phyloP scores from a whole-genome alignment of 2,888 invertebrate genomes.

The Diarsia brunnea region DNA sequence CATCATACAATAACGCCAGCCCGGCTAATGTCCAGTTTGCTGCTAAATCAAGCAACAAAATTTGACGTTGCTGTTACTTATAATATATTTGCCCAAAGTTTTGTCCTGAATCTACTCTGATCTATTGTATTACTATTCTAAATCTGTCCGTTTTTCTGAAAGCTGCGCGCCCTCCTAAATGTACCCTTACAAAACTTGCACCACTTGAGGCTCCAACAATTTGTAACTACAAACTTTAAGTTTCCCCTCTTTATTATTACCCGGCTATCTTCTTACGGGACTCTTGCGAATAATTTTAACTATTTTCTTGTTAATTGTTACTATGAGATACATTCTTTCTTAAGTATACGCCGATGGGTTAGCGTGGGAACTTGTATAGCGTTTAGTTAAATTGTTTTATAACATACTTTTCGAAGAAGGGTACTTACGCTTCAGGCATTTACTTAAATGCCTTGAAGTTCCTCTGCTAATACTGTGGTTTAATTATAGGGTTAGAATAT shows the following conservation, averaged over 20 bases:
- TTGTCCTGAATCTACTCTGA: neutral
- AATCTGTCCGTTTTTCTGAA: neutral
- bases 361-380: neutral
- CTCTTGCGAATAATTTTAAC: constrained; percentile 64
- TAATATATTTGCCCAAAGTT: neutral
- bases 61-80: neutral
- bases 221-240: constrained; percentile 69
- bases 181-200: constrained; percentile 57
- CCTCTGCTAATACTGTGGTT: constrained; percentile 12
- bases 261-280: constrained; percentile 51
- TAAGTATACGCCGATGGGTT: constrained; percentile 19
- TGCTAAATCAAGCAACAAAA: neutral
- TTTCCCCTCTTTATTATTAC: constrained; percentile 64
- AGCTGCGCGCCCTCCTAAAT: neutral
- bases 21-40: too few relatives aligned
- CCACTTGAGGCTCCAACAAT: constrained; percentile 67
- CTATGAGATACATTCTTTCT: constrained; percentile 40
- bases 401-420: constrained; percentile 5
- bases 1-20: neutral
- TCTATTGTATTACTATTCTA: neutral
- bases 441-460: neutral
- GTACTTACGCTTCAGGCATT: neutral
- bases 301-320: constrained; percentile 60
- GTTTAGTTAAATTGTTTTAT: constrained; percentile 17
- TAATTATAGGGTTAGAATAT: neutral